These are phyloP conservation scores for Philypnodon macrostomus DNA, from an alignment of 2,797 vertebrate genomes.

Conservation along the genomic window DNA sequence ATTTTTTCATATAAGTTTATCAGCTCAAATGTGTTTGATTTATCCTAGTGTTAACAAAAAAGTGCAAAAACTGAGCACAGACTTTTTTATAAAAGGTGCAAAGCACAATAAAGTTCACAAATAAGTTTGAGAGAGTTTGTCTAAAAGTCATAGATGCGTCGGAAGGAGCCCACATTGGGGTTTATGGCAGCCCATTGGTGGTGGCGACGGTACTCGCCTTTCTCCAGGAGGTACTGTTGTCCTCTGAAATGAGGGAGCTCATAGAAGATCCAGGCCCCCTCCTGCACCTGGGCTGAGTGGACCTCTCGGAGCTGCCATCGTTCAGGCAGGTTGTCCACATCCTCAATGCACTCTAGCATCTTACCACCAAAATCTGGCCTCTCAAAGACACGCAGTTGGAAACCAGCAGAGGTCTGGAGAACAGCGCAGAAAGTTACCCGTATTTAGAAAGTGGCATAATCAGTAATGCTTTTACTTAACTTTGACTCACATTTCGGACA, in stretches of 20 bases:
- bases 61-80: conserved; percentile 19
- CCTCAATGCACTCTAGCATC: conserved; percentile 41
- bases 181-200: conserved; percentile 57
- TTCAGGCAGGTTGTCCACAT: conserved; percentile 23
- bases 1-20: too few relatives aligned
- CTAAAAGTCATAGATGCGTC: conserved; percentile 25
- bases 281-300: conserved; percentile 45
- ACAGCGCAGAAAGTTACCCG: not conserved
- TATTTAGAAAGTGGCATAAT: not conserved
- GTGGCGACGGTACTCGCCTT: conserved; percentile 54
- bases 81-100: conserved; percentile 43
- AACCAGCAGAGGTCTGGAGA: conserved; percentile 51
- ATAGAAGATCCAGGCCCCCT: conserved; percentile 50
- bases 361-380: conserved; percentile 40
- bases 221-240: conserved; percentile 65
- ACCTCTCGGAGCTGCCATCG: conserved; percentile 33
- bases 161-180: conserved; percentile 47
- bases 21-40: too few relatives aligned
- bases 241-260: conserved; percentile 51
- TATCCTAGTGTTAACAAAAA: not conserved
- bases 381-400: conserved; percentile 45
- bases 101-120: conserved; percentile 19
- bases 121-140: conserved; percentile 12
- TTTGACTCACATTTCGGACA: conserved; percentile 44
- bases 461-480: not conserved